A percentile compares a stretch with the other conserved stretches of the same genome.
Conservation (phyloP, 1,140 invertebrate genomes). For the Pomacea maculata region DNA sequence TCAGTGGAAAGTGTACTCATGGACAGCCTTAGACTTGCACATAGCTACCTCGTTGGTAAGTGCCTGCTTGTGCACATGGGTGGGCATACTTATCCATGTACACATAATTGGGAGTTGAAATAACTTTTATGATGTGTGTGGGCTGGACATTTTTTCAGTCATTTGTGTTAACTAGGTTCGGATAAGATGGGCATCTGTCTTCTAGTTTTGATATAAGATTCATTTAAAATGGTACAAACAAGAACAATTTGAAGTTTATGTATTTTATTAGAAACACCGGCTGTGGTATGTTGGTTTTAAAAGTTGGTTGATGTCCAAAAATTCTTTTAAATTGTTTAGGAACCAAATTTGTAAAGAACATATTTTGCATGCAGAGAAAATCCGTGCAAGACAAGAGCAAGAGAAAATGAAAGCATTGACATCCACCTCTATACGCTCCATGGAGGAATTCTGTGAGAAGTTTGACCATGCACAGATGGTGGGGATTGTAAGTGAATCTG, state of each 20-base stretch:
- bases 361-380: slow-evolving; percentile 55
- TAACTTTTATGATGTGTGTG: no score
- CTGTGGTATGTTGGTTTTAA: no score
- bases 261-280: no score
- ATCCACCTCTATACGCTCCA: slow-evolving; percentile 59
- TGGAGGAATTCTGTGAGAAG: slow-evolving; percentile 63
- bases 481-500: slow-evolving; percentile 31
- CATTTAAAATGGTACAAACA: no score
- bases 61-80: not conserved
- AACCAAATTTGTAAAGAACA: not conserved
- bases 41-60: slow-evolving; percentile 62
- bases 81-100: not conserved
- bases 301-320: no score
- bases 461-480: slow-evolving; percentile 60
- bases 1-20: slow-evolving; percentile 62
- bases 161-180: no score
- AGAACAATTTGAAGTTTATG: no score
- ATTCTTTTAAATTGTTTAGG: not conserved
- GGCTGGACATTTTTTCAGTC: no score
- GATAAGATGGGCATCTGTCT: no score
- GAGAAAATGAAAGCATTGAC: slow-evolving; percentile 56
- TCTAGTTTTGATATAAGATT: no score
- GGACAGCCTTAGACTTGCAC: slow-evolving; percentile 63
- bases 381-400: slow-evolving; percentile 54
- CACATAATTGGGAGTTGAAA: not conserved